These are phyloP conservation scores for Epistrophe grossulariae DNA, from an alignment of 2,888 invertebrate species.

Conservation along the genomic window DNA sequence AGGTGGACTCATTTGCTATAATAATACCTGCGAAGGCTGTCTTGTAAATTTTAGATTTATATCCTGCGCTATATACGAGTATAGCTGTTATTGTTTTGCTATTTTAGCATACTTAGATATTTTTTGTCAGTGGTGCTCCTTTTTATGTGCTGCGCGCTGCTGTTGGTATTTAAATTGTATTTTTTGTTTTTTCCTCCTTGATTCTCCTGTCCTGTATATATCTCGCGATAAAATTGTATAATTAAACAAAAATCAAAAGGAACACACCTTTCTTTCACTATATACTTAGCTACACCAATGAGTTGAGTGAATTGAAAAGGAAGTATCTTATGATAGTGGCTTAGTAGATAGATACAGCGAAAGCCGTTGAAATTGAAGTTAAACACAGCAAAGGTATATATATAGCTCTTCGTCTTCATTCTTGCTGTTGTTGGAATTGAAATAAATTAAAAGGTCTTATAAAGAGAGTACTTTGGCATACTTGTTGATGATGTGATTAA, in stretches of 20 bases:
- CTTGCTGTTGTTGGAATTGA: constrained; percentile 31
- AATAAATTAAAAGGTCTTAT: constrained; percentile 71
- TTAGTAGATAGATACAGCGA: constrained; percentile 7
- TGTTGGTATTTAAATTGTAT: constrained; percentile 20
- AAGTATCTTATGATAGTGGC: constrained; percentile 45
- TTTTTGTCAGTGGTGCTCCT: constrained; percentile 6
- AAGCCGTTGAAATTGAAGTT: constrained; percentile 27
- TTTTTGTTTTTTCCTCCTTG: background rate
- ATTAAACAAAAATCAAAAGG: constrained; percentile 70
- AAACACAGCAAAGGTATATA: background rate
- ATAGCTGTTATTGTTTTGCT: background rate
- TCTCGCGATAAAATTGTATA: constrained; percentile 66
- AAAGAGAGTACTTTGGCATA: constrained; percentile 44
- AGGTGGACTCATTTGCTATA: constrained; percentile 75
- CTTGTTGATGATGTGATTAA: constrained; percentile 67
- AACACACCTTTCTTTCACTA: constrained; percentile 43
- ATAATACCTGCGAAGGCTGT: constrained; percentile 72
- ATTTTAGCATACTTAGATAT: background rate
- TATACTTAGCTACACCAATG: background rate
- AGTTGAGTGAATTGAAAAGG: constrained; percentile 16
- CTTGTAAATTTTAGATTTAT: constrained; percentile 75
- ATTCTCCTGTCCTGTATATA: background rate
- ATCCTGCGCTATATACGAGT: constrained; percentile 58
- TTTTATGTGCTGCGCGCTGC: background rate
- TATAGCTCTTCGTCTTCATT: background rate